A percentile compares a stretch with the other conserved stretches of the same genome.
These are phyloP conservation scores for Raphicerus campestris DNA, from an alignment of 2,113 vertebrate genomes.

Conservation along the genomic window DNA sequence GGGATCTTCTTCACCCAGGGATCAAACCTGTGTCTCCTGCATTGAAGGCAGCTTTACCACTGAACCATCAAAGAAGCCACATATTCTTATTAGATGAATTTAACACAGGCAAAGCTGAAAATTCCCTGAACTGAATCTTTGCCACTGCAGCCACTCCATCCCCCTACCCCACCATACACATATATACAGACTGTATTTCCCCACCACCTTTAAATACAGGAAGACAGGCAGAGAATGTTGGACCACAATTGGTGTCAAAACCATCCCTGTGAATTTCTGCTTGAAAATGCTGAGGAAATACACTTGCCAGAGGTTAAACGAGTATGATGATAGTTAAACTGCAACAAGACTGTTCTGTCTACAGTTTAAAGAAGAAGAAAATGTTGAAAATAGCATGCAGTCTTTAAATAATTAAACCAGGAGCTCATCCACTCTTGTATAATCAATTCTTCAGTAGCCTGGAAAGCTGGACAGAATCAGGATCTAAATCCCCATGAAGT, in stretches of 20 bases:
- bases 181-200: background rate
- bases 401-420: slow-evolving; percentile 29
- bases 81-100: background rate
- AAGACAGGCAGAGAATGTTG: background rate
- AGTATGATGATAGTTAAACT: background rate
- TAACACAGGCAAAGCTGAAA: background rate
- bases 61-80: background rate
- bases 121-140: background rate
- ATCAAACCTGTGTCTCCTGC: background rate
- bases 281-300: background rate
- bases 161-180: no score
- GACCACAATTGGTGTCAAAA: background rate
- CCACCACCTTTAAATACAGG: background rate
- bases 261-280: background rate
- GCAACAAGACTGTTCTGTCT: background rate
- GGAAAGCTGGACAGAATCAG: background rate
- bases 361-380: background rate
- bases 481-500: background rate
- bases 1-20: background rate
- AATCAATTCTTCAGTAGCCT: slow-evolving; percentile 23
- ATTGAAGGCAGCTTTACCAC: background rate
- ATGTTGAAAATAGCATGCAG: slow-evolving; percentile 11
- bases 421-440: background rate
- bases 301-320: background rate
- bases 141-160: accelerated